Conservation (phyloP, 2,888 invertebrate genomes). For the Drosophila helvetica region DNA sequence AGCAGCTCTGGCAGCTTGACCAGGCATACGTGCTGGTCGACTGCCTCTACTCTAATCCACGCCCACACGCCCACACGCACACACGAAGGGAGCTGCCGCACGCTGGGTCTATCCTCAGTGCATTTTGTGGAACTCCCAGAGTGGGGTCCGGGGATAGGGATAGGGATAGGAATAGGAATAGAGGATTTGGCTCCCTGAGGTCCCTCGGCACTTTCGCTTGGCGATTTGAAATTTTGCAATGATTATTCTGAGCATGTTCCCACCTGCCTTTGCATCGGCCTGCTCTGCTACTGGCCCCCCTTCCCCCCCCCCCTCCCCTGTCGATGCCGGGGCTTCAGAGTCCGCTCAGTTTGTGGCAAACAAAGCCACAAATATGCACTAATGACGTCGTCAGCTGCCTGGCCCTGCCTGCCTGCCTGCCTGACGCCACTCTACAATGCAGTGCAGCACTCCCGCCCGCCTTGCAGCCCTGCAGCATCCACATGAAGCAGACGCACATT, state of each 20-base stretch:
- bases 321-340: slow-evolving; percentile 47
- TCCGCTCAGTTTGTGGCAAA: slow-evolving; percentile 73
- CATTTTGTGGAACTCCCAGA: slow-evolving; percentile 25
- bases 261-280: slow-evolving; percentile 20
- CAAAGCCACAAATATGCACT: slow-evolving; percentile 82
- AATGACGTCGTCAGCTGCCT: slow-evolving; percentile 74
- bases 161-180: too few relatives aligned
- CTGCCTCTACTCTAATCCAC: slow-evolving; percentile 73
- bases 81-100: slow-evolving; percentile 34
- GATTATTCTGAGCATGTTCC: slow-evolving; percentile 80
- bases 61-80: slow-evolving; percentile 35
- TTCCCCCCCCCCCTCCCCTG: too few relatives aligned
- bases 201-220: slow-evolving; percentile 76
- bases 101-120: slow-evolving; percentile 38
- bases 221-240: slow-evolving; percentile 77
- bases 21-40: slow-evolving; percentile 53
- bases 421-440: background rate
- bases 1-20: background rate
- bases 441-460: background rate
- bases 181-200: background rate
- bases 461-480: slow-evolving; percentile 7
- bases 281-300: background rate
- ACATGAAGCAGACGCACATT: slow-evolving; percentile 25
- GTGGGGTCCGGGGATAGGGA: background rate
- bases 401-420: slow-evolving; percentile 1